These are phyloP conservation scores for Neodiprion virginianus DNA, from an alignment of 1,140 invertebrate species.

Conservation along the genomic window DNA sequence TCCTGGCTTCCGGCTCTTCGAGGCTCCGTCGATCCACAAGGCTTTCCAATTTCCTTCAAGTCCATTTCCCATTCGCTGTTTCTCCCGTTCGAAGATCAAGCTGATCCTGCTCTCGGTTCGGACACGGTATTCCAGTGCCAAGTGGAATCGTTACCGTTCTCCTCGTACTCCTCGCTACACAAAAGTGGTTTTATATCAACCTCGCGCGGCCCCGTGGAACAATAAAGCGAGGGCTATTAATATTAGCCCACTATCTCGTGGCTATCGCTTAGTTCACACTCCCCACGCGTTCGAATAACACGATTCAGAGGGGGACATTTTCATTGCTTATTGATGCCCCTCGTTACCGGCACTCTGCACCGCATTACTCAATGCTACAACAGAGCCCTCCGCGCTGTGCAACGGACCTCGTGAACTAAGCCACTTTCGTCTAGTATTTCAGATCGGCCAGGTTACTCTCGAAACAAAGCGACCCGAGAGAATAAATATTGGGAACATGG, in stretches of 20 bases:
- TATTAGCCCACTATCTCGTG: slow-evolving; percentile 22
- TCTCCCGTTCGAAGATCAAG: neutral
- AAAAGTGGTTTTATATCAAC: slow-evolving; percentile 5
- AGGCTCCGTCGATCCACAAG: no score
- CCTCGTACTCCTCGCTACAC: neutral
- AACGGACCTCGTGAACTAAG: no score
- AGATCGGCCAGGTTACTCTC: no score
- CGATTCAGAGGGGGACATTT: slow-evolving; percentile 46
- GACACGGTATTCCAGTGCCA: neutral
- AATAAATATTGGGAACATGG: no score
- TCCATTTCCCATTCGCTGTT: neutral
- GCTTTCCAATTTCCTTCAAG: no score
- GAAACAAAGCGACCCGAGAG: no score
- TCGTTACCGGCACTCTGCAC: slow-evolving; percentile 56
- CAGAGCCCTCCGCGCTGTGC: no score
- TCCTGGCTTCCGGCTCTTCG: no score
- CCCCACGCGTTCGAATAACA: slow-evolving; percentile 25
- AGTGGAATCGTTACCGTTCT: neutral
- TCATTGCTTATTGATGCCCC: slow-evolving; percentile 57
- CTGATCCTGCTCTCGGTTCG: neutral
- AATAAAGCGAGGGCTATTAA: slow-evolving; percentile 24
- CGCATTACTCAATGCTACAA: slow-evolving; percentile 57
- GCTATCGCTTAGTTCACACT: slow-evolving; percentile 20
- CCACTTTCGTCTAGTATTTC: no score
- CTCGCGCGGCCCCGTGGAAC: slow-evolving; percentile 5